A percentile compares a stretch with the other conserved stretches of the same genome.
Evolutionary conservation across 2,797 vertebrate genomes (phyloP).

Genomic region (Apodemus agrarius): DNA sequence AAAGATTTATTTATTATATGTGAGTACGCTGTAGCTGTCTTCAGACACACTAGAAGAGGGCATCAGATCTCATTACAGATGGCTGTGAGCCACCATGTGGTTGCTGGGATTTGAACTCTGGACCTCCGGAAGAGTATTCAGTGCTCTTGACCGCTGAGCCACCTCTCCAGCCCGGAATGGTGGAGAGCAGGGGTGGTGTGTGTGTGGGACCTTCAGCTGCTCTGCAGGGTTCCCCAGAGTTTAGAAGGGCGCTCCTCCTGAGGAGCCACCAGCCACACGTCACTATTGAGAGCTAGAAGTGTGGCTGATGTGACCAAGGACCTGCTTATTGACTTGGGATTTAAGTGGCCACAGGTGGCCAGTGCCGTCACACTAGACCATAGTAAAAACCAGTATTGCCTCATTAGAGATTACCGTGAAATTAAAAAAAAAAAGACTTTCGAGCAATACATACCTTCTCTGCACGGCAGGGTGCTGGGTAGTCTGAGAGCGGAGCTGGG

Average conservation of each 20-base stretch:
- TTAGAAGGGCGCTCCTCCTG: background rate
- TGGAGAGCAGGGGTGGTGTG: background rate
- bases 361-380: accelerated
- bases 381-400: background rate
- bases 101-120: too few species aligned
- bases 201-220: background rate
- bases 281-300: background rate
- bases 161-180: too few species aligned
- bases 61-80: too few species aligned
- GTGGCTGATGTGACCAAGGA: background rate
- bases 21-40: too few species aligned
- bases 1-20: too few species aligned
- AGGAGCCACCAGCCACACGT: background rate
- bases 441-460: background rate
- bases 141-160: too few species aligned
- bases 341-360: background rate
- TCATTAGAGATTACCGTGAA: background rate
- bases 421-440: background rate
- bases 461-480: background rate
- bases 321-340: background rate
- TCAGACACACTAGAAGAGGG: too few species aligned
- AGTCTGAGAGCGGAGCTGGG: background rate
- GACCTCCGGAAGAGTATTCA: too few species aligned
- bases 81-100: too few species aligned
- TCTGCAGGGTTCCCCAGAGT: background rate